Evolutionary conservation across 2,113 vertebrate genomes (phyloP), one percentile per base, ranked within the genome.

Genomic region (Megaleporinus macrocephalus): DNA sequence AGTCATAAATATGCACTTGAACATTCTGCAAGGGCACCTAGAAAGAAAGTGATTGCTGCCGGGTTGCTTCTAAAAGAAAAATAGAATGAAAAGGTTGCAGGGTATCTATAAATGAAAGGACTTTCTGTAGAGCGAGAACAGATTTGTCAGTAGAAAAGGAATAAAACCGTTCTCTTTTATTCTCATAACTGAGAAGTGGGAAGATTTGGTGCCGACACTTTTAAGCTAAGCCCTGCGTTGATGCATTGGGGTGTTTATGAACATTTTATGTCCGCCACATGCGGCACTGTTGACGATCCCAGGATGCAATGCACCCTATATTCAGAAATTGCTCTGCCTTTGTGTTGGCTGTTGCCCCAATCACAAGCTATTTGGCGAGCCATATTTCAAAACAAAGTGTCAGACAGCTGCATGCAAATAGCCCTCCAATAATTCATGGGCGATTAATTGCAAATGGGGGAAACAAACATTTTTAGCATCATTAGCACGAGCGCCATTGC

Each of bases 1-100:
- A 71, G 62, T 62, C 81, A 87, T 72, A 68, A 88, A 86, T 79
- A 87, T 86, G 69, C 84, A 77, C 79, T 14, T 73, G 87, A 87
- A 91, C 91, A 86, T 88, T 86, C 88, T 90, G 83, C 72, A 88
- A 91, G 84, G 88, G 86, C 78, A 78, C 44, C 80, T 84, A 89
- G 87, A 88, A 93, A 90, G 87, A 89, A 90, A 90, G 90, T 86
- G 73, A 90, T 88, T 88, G 85, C 89, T 87, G 85, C 55, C 11
- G 66, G 47, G 30, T 68, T 2, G 36, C 53, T 75, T 75, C 61
- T 5, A 22, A 70, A 70, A 9, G 11, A 41, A 69, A n/a, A n/a
- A n/a, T n/a, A n/a, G n/a, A 59, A 47, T 69, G 79, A 33, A 73
- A 47, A 65, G 61, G 47, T 61, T 62, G 57, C 57, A 61, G 57